These are phyloP conservation scores for Ommatoiulus sabulosus DNA, from an alignment of 2,888 invertebrate genomes.

Conservation along the genomic window DNA sequence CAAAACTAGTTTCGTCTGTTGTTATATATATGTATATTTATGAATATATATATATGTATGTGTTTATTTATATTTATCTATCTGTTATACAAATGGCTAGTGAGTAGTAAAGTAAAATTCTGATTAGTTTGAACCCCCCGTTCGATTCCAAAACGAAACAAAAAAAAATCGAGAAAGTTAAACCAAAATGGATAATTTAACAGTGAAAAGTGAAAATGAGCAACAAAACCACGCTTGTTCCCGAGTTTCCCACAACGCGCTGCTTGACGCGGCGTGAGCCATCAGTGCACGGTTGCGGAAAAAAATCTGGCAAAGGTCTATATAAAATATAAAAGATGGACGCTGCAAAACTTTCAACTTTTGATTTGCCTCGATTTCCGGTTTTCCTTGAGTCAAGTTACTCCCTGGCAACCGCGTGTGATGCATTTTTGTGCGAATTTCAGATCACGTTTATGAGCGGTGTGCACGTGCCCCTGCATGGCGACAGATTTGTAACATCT, in stretches of 20 bases:
- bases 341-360: too few species aligned
- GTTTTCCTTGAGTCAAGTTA: too few species aligned
- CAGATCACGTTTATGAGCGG: too few species aligned
- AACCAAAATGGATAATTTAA: neutral
- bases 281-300: too few species aligned
- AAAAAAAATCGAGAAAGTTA: neutral
- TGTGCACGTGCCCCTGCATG: too few species aligned
- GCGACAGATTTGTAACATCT: too few species aligned
- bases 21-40: conserved; percentile 20
- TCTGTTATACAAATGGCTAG: conserved; percentile 27
- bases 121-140: neutral
- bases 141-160: neutral
- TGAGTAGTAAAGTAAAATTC: conserved; percentile 5
- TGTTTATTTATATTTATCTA: conserved; percentile 6
- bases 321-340: too few species aligned
- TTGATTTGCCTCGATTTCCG: too few species aligned
- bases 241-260: neutral
- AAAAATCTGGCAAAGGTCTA: too few species aligned
- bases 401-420: too few species aligned
- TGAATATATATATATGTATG: neutral
- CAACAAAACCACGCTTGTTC: neutral
- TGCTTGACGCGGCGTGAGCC: neutral
- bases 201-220: neutral
- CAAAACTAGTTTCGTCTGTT: conserved; percentile 35
- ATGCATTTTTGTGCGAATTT: too few species aligned